Base-by-base conservation (phyloP, 2,888 invertebrate species). In the Eupithecia tripunctaria region DNA sequence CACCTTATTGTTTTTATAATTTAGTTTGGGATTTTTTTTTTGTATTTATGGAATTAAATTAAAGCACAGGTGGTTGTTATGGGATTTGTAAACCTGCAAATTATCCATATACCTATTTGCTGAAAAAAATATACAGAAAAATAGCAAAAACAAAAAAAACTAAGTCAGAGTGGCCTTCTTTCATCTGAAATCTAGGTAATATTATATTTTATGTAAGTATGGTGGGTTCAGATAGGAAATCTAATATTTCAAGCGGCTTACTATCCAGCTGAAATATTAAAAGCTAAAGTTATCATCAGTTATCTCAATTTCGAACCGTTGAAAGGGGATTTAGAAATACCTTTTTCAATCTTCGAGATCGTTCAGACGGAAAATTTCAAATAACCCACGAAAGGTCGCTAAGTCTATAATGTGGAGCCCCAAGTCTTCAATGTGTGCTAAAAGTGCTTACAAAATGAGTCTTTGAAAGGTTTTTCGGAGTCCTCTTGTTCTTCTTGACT, bases 401-500 rank as follows among this genome's bases (percentile, higher is more conserved):
- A 75, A 75, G 64, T 72, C 73, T 68, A 67, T 71, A 72, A 77
- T 71, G 71, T 73, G 67, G 59, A 60, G 71, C 47, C 70, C 73
- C 65, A 67, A 67, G 64, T 67, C 72, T 65, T 38, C 64, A 56
- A 68, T 75, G 73, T 72, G 78, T 76, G 76, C 77, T 78, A 76
- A 80, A 81, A 81, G 77, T 78, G 78, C 78, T 79, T 76, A 78
- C 76, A 73, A 80, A 82, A 83, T 80, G 79, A 76, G 70, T 74
- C 63, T 76, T 14, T 36, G 69, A 80, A 81, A 83, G 78, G 75
- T 79, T 83, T 78, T 81, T 68, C 70, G n/a, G 70, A 78, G 68
- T 75, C 70, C 72, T 10, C 36, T 32, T 36, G n/a, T 12, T 56
- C 56, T 56, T 56, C n/a, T 12, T 21, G 21, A 21, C 21, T 21